Evolutionary conservation across 2,888 invertebrate species (phyloP).

Genomic region (Megalurothrips usitatus): DNA sequence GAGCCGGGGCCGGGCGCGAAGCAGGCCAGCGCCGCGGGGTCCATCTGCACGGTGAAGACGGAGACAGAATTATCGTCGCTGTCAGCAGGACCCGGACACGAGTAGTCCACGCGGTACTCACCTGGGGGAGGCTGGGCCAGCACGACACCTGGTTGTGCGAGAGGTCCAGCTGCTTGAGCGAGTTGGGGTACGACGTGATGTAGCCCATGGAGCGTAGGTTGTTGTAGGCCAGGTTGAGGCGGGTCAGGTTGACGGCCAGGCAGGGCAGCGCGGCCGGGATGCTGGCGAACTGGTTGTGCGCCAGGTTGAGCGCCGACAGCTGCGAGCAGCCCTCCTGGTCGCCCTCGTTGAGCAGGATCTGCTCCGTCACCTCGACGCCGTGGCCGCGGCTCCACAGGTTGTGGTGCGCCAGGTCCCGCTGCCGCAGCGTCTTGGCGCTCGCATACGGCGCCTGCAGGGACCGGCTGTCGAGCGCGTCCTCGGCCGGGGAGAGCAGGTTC

Average conservation of each 20-base stretch:
- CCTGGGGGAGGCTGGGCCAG: slow-evolving; percentile 82
- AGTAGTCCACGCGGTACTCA: slow-evolving; percentile 48
- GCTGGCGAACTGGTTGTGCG: slow-evolving; percentile 84
- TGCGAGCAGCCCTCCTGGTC: slow-evolving; percentile 58
- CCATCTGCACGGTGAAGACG: slow-evolving; percentile 58
- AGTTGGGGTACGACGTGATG: slow-evolving; percentile 84
- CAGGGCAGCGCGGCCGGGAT: slow-evolving; percentile 88
- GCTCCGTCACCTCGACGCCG: slow-evolving; percentile 62
- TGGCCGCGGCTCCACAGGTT: slow-evolving; percentile 64
- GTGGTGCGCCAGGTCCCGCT: slow-evolving; percentile 63
- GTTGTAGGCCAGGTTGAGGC: slow-evolving; percentile 90
- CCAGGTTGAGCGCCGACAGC: slow-evolving; percentile 73
- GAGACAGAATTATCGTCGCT: no score
- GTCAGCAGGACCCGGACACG: no score
- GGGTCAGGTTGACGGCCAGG: slow-evolving; percentile 76
- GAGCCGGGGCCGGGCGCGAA: slow-evolving; percentile 53
- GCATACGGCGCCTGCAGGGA: background rate
- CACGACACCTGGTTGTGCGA: slow-evolving; percentile 86
- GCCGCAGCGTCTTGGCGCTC: slow-evolving; percentile 20
- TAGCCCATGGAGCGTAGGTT: slow-evolving; percentile 62
- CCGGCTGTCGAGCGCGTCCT: slow-evolving; percentile 5
- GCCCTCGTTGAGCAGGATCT: slow-evolving; percentile 56
- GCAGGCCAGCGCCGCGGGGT: slow-evolving; percentile 66
- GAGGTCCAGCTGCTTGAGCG: slow-evolving; percentile 85
- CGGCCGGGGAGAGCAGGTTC: background rate